phyloP scores from a whole-genome alignment of 37 sponge, comb jelly and placozoan genomes.

The Trichoplax adhaerens region DNA sequence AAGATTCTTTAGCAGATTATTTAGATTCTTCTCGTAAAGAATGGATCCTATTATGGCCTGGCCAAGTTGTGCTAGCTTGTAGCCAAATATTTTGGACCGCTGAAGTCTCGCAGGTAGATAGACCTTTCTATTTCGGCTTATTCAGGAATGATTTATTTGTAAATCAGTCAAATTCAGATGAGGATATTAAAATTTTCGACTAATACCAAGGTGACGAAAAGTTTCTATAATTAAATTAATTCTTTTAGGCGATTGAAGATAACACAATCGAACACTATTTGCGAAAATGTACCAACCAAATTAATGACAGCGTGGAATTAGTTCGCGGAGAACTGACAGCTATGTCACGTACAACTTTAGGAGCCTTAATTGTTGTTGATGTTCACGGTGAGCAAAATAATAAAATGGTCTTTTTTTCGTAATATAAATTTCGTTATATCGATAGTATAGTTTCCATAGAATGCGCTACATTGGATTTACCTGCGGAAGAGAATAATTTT shows the following conservation, averaged over 20 bases:
- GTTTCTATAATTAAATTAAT: background rate
- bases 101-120: conserved; percentile 15
- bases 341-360: conserved; percentile 24
- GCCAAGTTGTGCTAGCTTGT: conserved; percentile 21
- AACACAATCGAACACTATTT: conserved; percentile 11
- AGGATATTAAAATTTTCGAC: too few species aligned
- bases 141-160: background rate
- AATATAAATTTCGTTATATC: too few species aligned
- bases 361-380: conserved; percentile 27
- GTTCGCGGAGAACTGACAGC: conserved; percentile 26
- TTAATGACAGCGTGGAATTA: conserved; percentile 15
- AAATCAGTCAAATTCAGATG: background rate
- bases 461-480: too few species aligned
- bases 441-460: too few species aligned
- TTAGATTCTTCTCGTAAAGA: conserved; percentile 3
- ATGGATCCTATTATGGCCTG: conserved; percentile 30
- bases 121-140: background rate
- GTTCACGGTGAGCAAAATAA: conserved; percentile 4
- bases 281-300: conserved; percentile 16
- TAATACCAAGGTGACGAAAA: too few species aligned
- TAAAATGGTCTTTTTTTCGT: too few species aligned
- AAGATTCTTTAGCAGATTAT: conserved; percentile 9
- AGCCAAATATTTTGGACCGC: conserved; percentile 22
- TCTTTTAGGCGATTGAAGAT: background rate
- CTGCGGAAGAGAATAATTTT: too few species aligned